Conservation (phyloP, 2,113 vertebrate genomes). For the Coracopsis vasa region DNA sequence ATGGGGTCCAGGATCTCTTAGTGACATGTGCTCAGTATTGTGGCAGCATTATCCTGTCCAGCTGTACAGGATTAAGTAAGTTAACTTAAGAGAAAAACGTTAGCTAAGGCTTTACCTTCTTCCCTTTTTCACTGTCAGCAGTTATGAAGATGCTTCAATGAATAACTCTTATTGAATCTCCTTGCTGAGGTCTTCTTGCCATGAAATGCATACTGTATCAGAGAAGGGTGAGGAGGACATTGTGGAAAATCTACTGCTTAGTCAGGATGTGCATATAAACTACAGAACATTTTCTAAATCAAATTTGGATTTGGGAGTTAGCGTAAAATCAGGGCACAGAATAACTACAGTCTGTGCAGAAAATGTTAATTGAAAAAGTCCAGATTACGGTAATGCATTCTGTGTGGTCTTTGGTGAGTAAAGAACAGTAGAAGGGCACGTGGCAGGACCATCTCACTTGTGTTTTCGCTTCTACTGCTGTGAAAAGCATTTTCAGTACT, state of each 20-base stretch:
- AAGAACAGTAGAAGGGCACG: not conserved
- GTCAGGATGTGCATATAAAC: not conserved
- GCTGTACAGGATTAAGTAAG: not conserved
- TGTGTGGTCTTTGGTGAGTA: not conserved
- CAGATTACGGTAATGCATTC: not conserved
- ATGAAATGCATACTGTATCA: not conserved
- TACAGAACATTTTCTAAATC: not conserved
- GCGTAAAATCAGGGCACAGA: not conserved
- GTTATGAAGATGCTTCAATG: not conserved
- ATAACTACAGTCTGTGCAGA: not conserved
- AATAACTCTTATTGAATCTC: not conserved
- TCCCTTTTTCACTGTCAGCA: not conserved
- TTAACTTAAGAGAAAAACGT: not conserved
- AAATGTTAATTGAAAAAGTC: slow-evolving; percentile 1
- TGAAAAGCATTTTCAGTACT: slow-evolving; percentile 47
- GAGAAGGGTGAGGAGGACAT: not conserved
- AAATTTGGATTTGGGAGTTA: slow-evolving; percentile 2
- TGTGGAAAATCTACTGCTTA: not conserved
- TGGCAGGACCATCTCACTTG: not conserved
- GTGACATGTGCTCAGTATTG: not conserved
- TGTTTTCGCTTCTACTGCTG: slow-evolving; percentile 31
- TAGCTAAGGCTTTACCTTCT: not conserved
- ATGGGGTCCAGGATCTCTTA: not conserved
- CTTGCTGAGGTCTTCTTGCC: not conserved
- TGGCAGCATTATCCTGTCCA: not conserved